Evolutionary conservation across 1,140 invertebrate genomes (phyloP).

Genomic region (Aricia agestis): DNA sequence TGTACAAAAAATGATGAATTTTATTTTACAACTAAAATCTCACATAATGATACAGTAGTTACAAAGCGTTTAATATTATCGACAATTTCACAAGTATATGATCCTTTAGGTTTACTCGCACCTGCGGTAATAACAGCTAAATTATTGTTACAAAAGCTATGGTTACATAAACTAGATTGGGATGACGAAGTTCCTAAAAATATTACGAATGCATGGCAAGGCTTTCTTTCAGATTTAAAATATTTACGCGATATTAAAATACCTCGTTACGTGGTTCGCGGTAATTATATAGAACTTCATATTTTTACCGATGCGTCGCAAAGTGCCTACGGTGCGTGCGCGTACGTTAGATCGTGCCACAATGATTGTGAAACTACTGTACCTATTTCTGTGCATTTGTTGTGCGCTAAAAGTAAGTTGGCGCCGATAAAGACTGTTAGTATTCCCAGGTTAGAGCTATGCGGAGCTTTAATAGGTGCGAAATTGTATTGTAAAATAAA

Average conservation of each 20-base stretch:
- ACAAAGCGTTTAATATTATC: slow-evolving; percentile 62
- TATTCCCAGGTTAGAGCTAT: too few species aligned
- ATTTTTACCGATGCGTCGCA: slow-evolving; percentile 10
- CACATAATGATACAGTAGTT: background rate
- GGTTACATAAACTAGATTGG: slow-evolving; percentile 39
- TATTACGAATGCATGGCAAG: background rate
- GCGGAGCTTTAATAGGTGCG: too few species aligned
- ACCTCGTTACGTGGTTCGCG: background rate
- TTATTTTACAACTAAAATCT: slow-evolving; percentile 27
- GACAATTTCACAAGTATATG: slow-evolving; percentile 29
- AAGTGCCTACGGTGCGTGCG: slow-evolving; percentile 15
- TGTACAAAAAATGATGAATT: slow-evolving; percentile 31
- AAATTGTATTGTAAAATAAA: too few species aligned
- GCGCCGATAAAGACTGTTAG: background rate
- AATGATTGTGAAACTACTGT: slow-evolving; percentile 26
- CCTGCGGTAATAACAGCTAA: slow-evolving; percentile 37
- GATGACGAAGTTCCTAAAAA: slow-evolving; percentile 31
- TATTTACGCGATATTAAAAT: background rate
- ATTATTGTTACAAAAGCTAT: slow-evolving; percentile 46
- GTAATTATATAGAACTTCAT: background rate
- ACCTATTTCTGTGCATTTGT: slow-evolving; percentile 27
- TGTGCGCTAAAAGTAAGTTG: slow-evolving; percentile 7
- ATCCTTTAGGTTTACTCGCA: slow-evolving; percentile 51
- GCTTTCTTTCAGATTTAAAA: background rate
- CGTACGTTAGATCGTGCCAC: slow-evolving; percentile 8